These are phyloP conservation scores for Sceloporus undulatus DNA, from an alignment of 2,113 vertebrate genomes.

Conservation along the genomic window DNA sequence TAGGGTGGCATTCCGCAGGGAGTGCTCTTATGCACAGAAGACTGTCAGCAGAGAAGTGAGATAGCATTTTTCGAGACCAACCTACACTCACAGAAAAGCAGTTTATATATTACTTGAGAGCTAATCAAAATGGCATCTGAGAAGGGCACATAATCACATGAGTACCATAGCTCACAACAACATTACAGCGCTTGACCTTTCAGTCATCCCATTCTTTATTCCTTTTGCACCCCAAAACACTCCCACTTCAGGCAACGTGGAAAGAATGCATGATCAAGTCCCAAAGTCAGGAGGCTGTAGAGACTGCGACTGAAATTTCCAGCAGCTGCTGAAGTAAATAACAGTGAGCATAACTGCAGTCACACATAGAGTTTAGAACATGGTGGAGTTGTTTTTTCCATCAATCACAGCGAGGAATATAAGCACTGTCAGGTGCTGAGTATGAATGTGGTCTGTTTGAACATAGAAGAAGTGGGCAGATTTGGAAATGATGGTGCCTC, in stretches of 20 bases:
- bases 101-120: constrained; percentile 39
- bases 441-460: neutral
- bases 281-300: neutral
- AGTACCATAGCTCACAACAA: constrained; percentile 23
- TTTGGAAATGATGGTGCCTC: constrained; percentile 23
- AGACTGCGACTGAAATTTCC: constrained; percentile 35
- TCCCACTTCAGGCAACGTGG: neutral
- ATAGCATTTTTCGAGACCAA: constrained; percentile 29
- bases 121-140: constrained; percentile 5
- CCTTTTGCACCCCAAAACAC: constrained; percentile 33
- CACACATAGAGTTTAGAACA: constrained; percentile 16
- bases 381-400: constrained; percentile 1
- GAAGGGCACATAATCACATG: constrained; percentile 17
- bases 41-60: constrained; percentile 6
- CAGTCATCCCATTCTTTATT: constrained; percentile 21
- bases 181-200: constrained; percentile 23
- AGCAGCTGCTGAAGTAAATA: constrained; percentile 36
- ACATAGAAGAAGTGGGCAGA: constrained; percentile 21
- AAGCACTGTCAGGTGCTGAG: constrained; percentile 9
- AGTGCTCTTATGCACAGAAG: constrained; percentile 10
- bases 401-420: constrained; percentile 24
- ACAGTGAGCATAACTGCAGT: constrained; percentile 20
- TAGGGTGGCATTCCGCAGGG: constrained; percentile 8
- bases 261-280: constrained; percentile 36
- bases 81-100: constrained; percentile 31